Base-by-base conservation (phyloP, 2,888 invertebrate species). In the Luperina nickerlii region DNA sequence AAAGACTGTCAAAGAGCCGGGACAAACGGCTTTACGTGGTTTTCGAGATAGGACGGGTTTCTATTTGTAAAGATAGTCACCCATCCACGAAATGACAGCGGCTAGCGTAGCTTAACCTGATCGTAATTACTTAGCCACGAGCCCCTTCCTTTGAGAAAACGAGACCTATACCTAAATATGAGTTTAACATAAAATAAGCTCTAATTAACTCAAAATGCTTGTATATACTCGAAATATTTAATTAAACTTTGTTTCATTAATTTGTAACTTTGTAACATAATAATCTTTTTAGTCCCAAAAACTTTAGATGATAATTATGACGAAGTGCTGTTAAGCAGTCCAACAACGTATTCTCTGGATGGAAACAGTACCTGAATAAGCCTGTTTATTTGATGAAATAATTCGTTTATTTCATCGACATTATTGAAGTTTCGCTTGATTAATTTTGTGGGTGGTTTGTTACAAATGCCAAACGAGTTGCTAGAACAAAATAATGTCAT, bases 271-370 rank as follows among this genome's bases (percentile, higher is more conserved):
- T 15, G 62, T 60, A 82, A 78, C 74, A 18, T 74, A 27, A 69
- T 68, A 83, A 81, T 82, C 76, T 85, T 83, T 78, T 57, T 65
- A 70, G 32, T 42, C 48, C 62, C 74, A 76, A 78, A 76, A 86
- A 83, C 76, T 87, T 83, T 15, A 13, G 20, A 79, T 79, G 60
- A 80, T 86, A 84, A 88, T 84, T 80, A 81, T 80, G 76, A 85
- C 67, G 24, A 77, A 84, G 77, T 71, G 48, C 71, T 76, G 13
- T 74, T 67, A 57, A 85, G 45, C 70, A 74, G 42, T 78, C 79
- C 2, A 60, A 63, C 38, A 74, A 66, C 72, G 79, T 75, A 73
- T 74, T 70, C 20, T 32, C 32, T 18, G 15, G 24, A 38, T 57
- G 3, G 51, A 73, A 78, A 78, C 77, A 82, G 51, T 54, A 18